Evolutionary conservation across 1,140 invertebrate genomes (phyloP).

Genomic region (Calliopsis andreniformis): DNA sequence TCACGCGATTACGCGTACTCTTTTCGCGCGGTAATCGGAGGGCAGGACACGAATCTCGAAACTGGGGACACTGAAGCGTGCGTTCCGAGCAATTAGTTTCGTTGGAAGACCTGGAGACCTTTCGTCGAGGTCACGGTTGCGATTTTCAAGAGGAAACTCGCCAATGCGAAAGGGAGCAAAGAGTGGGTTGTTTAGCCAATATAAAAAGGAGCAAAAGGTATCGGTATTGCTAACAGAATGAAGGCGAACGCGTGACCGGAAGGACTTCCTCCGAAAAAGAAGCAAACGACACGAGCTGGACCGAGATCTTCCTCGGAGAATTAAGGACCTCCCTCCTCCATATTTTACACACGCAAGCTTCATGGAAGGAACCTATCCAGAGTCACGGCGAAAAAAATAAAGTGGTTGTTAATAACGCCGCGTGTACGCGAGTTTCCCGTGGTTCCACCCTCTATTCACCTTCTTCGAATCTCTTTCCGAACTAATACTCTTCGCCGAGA

Average conservation of each 20-base stretch:
- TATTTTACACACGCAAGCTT: constrained; percentile 31
- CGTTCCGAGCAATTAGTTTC: neutral
- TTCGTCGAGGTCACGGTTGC: neutral
- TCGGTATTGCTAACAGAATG: no score
- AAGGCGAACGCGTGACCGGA: no score
- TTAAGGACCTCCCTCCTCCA: no score
- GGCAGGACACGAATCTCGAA: neutral
- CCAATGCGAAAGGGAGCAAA: no score
- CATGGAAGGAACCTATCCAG: constrained; percentile 57
- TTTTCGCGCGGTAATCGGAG: constrained; percentile 24
- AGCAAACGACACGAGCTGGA: no score
- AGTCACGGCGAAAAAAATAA: constrained; percentile 63
- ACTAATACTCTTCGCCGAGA: neutral
- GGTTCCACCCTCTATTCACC: constrained; percentile 61
- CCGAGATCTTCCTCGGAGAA: no score
- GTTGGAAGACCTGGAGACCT: neutral
- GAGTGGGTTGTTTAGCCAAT: no score
- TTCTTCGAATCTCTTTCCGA: neutral
- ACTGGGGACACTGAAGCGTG: no score
- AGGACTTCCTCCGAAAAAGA: no score
- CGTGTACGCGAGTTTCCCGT: constrained; percentile 74
- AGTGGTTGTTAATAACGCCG: constrained; percentile 76
- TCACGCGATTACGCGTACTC: constrained; percentile 1
- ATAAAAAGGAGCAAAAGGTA: no score
- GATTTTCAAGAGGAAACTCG: neutral